Evolutionary conservation across 2,113 vertebrate species (phyloP).

Genomic region (Micronycteris hirsuta): DNA sequence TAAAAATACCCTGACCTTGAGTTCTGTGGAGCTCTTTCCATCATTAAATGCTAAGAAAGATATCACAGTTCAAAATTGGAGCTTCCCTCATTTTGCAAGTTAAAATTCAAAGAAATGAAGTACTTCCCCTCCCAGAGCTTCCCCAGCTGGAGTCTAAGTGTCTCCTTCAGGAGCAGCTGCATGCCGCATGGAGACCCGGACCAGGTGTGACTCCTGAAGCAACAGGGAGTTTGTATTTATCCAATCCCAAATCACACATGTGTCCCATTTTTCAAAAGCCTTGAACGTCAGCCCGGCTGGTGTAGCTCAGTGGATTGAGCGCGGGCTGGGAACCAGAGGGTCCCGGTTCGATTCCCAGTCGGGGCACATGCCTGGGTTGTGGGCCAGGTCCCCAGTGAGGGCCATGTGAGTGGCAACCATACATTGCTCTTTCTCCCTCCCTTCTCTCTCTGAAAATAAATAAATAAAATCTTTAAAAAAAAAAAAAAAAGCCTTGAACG

Average conservation of each 20-base stretch:
- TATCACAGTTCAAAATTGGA: background rate
- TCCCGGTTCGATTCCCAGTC: no score
- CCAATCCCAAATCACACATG: background rate
- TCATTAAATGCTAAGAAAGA: background rate
- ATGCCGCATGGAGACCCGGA: accelerated
- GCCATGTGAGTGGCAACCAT: no score
- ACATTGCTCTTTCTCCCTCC: no score
- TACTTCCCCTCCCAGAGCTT: background rate
- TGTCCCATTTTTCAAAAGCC: background rate
- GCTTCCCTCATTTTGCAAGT: background rate
- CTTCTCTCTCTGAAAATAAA: no score
- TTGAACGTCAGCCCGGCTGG: no score
- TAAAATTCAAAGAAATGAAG: background rate
- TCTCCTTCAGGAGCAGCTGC: slow-evolving; percentile 8
- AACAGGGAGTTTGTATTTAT: background rate
- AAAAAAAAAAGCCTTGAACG: no score
- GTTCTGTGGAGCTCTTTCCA: background rate
- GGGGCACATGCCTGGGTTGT: no score
- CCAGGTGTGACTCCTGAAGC: background rate
- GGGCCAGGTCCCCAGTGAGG: no score
- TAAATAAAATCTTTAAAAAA: no score
- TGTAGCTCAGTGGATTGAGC: no score
- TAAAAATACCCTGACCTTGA: slow-evolving; percentile 27
- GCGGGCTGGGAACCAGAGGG: no score
- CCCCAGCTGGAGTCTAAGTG: background rate